phyloP scores from a whole-genome alignment of 1,140 invertebrate species.

The Cherax quadricarinatus region DNA sequence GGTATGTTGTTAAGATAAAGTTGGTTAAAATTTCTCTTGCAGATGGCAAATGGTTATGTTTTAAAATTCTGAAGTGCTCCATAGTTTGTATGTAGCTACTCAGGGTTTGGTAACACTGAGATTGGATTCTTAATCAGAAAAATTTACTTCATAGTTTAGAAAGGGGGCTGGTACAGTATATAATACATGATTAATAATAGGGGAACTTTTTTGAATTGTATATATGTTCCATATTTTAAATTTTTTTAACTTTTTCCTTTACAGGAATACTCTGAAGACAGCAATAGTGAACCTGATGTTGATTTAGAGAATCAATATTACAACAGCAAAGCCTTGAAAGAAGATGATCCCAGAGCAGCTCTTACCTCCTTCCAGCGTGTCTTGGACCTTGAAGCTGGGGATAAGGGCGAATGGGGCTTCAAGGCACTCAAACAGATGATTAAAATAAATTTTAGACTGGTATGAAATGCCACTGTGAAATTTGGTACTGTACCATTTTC shows the following conservation, averaged over 20 bases:
- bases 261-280: slow-evolving; percentile 90
- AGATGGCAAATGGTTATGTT: no score
- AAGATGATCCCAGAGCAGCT: slow-evolving; percentile 95
- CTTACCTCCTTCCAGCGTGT: slow-evolving; percentile 93
- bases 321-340: slow-evolving; percentile 98
- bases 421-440: slow-evolving; percentile 99
- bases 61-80: no score
- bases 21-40: no score
- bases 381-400: slow-evolving; percentile 95
- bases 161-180: no score
- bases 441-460: slow-evolving; percentile 99
- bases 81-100: no score
- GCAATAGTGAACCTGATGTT: slow-evolving; percentile 98
- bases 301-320: slow-evolving; percentile 99
- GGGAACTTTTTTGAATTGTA: not conserved
- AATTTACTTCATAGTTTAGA: no score
- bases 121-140: no score
- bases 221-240: not conserved
- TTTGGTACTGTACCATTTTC: not conserved
- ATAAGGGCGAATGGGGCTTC: slow-evolving; percentile 99
- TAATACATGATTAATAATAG: no score
- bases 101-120: no score
- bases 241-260: not conserved
- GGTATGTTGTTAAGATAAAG: no score
- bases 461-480: slow-evolving; percentile 77